These are phyloP conservation scores for Ondatra zibethicus DNA, from an alignment of 2,113 vertebrate species.

Conservation along the genomic window DNA sequence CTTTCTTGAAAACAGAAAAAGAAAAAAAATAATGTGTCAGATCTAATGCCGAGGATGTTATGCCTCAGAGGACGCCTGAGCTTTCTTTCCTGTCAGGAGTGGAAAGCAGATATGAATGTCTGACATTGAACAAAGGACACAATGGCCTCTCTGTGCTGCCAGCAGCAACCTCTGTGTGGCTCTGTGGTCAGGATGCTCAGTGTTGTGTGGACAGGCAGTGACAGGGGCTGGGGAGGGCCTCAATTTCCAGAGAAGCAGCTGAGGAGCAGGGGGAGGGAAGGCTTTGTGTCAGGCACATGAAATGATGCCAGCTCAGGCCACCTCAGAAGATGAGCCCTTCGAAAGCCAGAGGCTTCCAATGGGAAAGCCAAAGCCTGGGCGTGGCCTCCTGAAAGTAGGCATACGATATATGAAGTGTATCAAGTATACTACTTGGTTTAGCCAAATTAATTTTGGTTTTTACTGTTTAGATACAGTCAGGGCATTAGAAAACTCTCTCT, in stretches of 20 bases:
- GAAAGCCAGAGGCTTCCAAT: not conserved
- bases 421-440: not conserved
- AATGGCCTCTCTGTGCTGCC: not conserved
- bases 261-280: not conserved
- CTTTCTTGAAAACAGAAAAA: not conserved
- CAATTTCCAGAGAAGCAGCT: not conserved
- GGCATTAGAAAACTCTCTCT: not conserved
- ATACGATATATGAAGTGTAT: accelerated
- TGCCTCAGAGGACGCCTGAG: not conserved
- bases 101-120: not conserved
- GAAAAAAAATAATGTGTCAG: not conserved
- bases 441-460: not conserved
- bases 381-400: not conserved
- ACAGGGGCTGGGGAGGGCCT: not conserved
- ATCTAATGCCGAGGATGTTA: not conserved
- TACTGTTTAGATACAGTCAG: not conserved
- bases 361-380: not conserved
- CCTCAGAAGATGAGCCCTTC: not conserved
- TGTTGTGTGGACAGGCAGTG: not conserved
- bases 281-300: too few relatives aligned
- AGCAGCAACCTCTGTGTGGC: not conserved
- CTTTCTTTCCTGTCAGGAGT: not conserved
- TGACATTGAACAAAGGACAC: not conserved
- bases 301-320: not conserved
- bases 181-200: not conserved